phyloP scores from a whole-genome alignment of 2,797 vertebrate genomes.

The Bradypodion ventrale region DNA sequence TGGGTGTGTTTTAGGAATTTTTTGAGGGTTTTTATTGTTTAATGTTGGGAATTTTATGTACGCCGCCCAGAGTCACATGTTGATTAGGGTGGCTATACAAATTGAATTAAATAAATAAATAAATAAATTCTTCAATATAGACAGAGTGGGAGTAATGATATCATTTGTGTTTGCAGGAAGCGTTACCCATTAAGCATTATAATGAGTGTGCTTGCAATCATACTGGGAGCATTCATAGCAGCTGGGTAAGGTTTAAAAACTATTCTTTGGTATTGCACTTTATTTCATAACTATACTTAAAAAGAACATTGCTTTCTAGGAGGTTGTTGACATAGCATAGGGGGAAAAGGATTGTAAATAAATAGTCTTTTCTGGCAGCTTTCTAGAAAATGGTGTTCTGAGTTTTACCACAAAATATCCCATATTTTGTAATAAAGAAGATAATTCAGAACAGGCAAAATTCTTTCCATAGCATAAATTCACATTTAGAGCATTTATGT shows the following conservation, averaged over 20 bases:
- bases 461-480: background rate
- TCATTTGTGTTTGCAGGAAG: conserved; percentile 71
- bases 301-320: background rate
- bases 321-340: background rate
- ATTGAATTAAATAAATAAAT: too few species aligned
- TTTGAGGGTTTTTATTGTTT: too few species aligned
- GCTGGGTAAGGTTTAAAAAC: conserved; percentile 83
- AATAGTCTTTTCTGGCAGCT: background rate
- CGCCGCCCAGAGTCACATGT: too few species aligned
- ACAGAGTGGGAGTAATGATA: background rate
- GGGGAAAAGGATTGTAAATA: background rate
- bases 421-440: background rate
- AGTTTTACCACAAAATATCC: background rate
- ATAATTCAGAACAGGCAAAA: background rate
- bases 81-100: too few species aligned
- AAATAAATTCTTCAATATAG: background rate
- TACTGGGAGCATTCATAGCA: conserved; percentile 88
- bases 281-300: conserved; percentile 37
- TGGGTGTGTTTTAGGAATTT: too few species aligned
- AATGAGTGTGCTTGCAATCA: conserved; percentile 74
- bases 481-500: background rate
- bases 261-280: conserved; percentile 17
- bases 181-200: conserved; percentile 69
- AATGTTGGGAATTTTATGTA: too few species aligned
- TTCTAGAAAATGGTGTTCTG: background rate